Evolutionary conservation across 2,888 invertebrate genomes (phyloP), one percentile per base, ranked within the genome.

Genomic region (Drosophila bunnanda): DNA sequence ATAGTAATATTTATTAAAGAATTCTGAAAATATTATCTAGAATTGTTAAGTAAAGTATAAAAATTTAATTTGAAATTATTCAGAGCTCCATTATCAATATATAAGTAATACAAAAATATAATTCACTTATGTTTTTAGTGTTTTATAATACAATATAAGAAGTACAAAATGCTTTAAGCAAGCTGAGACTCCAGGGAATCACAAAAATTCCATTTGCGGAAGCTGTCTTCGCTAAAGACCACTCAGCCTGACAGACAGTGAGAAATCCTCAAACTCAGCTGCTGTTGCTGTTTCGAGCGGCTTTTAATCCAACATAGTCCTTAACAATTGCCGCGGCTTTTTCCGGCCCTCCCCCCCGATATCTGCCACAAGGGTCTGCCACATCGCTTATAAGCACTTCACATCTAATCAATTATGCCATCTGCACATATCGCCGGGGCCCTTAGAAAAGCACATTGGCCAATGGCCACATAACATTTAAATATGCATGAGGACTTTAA

Each of bases 371-470:
- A 34, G 13, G 38, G 44, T 30, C 34, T 44, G 17, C 58, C 67
- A 39, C 57, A 62, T 64, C 34, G 71, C 73, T 75, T 78, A 80
- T 84, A 84, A 82, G 82, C 82, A 82, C 77, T 80, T 82, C 84
- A 80, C 84, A 82, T 82, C 82, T 82, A 82, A 82, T 82, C 84
- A 82, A 82, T 82, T 82, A 82, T 82, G 84, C 84, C 79, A 75
- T 80, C 71, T 82, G 77, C 82, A 82, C 80, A 82, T 82, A 72
- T 80, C 70, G 69, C 70, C 55, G 46, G 44, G 36, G 66, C 56
- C 41, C 59, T 54, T 44, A 25, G 61, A 44, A 46, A 41, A 53
- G 52, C 46, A 57, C 70, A 69, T 71, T 72, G 64, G 72, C 71
- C 71, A 83, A 74, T 65, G 82, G 82, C 82, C 82, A 78, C 82